Evolutionary conservation across 2,113 vertebrate genomes (phyloP).

Genomic region (Choloepus hoffmanni): DNA sequence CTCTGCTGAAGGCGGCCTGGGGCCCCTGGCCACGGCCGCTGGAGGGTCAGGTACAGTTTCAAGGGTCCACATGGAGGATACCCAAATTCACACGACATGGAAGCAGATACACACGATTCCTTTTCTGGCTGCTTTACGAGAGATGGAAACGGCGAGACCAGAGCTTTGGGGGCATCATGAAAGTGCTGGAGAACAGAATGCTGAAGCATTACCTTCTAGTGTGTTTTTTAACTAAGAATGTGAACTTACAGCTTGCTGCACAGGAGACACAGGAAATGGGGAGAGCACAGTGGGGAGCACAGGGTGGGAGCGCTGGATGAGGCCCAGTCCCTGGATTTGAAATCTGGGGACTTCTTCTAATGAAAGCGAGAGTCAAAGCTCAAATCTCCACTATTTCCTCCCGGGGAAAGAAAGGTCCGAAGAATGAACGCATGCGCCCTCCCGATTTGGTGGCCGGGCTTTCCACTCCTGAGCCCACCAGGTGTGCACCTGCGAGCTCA

Average conservation of each 20-base stretch:
- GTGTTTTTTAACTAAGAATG: neutral
- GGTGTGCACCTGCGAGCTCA: too few relatives aligned
- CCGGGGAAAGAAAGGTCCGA: neutral
- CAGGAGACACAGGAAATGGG: neutral
- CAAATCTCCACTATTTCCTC: neutral
- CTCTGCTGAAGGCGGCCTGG: neutral
- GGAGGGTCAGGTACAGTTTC: neutral
- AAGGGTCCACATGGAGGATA: rapidly evolving
- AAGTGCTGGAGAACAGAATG: neutral
- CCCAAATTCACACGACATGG: rapidly evolving
- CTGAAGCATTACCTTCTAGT: neutral
- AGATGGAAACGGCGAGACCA: neutral
- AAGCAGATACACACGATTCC: too few relatives aligned
- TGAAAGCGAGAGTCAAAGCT: neutral
- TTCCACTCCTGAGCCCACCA: too few relatives aligned
- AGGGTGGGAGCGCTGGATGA: neutral
- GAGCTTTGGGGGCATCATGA: neutral
- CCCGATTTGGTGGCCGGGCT: rapidly evolving
- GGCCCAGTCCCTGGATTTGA: too few relatives aligned
- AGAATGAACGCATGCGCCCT: rapidly evolving
- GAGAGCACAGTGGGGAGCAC: too few relatives aligned
- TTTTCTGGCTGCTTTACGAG: neutral
- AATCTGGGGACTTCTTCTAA: neutral
- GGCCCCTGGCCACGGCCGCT: too few relatives aligned
- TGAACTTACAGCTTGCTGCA: neutral